Percentiles rank a stretch among this genome's conserved stretches.
Conservation (phyloP, 2,113 vertebrate species). For the Gavia stellata region DNA sequence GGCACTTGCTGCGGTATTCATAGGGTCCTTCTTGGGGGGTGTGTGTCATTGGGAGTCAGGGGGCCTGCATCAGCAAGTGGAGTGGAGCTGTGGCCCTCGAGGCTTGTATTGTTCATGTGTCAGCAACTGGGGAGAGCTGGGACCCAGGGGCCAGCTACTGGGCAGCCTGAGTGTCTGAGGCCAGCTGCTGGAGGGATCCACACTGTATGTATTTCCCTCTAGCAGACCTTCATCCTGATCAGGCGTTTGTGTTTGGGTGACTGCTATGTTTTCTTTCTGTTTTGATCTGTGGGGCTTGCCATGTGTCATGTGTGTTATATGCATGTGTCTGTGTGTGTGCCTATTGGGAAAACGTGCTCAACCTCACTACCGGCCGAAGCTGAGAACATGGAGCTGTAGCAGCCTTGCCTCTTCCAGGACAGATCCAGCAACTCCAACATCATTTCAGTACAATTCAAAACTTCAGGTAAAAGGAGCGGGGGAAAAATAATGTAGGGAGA, state of each 20-base stretch:
- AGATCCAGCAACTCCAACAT: not conserved
- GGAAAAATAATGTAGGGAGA: not conserved
- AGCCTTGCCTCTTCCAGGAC: not conserved
- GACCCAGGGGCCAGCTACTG: not conserved
- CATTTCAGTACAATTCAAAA: not conserved
- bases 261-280: not conserved
- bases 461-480: not conserved
- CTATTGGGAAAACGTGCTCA: not conserved
- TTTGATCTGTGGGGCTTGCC: not conserved
- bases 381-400: not conserved
- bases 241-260: not conserved
- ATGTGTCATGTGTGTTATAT: accelerated
- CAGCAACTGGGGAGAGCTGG: not conserved
- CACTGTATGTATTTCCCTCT: not conserved
- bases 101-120: not conserved
- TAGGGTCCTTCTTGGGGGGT: too few species aligned
- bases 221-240: not conserved
- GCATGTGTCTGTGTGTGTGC: accelerated
- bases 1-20: not conserved
- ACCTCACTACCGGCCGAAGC: not conserved
- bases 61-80: not conserved
- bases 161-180: not conserved
- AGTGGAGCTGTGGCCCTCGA: not conserved
- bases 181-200: not conserved
- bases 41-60: not conserved